These are phyloP conservation scores for Motacilla tschutschensis DNA, from an alignment of 2,113 vertebrate genomes.

Conservation along the genomic window DNA sequence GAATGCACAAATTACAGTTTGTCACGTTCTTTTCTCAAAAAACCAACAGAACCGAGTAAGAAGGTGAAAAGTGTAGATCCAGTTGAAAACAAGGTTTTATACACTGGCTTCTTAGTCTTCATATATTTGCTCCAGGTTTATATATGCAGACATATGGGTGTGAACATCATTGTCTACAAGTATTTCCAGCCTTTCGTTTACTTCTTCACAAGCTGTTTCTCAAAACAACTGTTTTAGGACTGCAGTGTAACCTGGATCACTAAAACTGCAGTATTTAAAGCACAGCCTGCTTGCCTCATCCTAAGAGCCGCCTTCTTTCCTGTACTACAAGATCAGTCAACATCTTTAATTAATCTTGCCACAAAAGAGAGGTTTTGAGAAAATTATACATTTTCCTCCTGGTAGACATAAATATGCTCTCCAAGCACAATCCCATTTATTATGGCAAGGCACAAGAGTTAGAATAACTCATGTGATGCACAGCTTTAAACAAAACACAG, in stretches of 20 bases:
- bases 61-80: neutral
- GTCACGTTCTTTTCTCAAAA: neutral
- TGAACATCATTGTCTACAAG: neutral
- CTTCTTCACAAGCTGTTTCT: neutral
- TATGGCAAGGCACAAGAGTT: neutral
- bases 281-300: neutral
- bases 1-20: neutral
- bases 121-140: neutral
- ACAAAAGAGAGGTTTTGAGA: neutral
- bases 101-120: neutral
- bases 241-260: neutral
- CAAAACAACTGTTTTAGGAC: neutral
- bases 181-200: neutral
- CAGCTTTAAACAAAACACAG: neutral
- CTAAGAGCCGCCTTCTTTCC: neutral
- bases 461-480: neutral
- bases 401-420: accelerated
- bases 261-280: neutral
- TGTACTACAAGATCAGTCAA: neutral
- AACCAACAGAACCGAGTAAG: neutral
- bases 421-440: neutral
- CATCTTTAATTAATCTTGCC: neutral
- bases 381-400: neutral
- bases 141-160: accelerated
- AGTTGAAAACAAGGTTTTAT: neutral